Conservation (phyloP, 2,888 invertebrate species). For the Linnaemya vulpina region DNA sequence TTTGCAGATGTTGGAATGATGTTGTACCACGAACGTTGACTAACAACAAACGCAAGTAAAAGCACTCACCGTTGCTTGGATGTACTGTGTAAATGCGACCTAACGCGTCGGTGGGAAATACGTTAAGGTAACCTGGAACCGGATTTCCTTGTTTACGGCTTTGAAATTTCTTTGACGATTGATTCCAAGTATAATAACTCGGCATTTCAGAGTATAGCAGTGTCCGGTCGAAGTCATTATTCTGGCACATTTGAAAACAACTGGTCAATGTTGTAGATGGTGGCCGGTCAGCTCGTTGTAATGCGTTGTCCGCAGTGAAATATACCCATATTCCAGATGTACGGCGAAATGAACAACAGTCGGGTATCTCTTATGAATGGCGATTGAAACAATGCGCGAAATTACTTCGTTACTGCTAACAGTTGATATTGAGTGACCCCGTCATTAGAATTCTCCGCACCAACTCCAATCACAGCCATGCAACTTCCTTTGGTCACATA, state of each 20-base stretch:
- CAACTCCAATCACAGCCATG: constrained; percentile 3
- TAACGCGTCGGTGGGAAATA: constrained; percentile 13
- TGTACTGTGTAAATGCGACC: neutral
- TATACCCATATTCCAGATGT: constrained; percentile 75
- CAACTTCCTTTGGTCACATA: neutral
- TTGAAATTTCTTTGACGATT: neutral
- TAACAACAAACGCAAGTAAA: neutral
- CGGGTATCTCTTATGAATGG: constrained; percentile 18
- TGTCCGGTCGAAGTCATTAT: neutral
- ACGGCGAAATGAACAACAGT: constrained; percentile 71
- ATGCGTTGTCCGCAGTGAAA: constrained; percentile 73
- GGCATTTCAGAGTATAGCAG: neutral
- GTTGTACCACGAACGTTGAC: neutral
- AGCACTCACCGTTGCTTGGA: neutral
- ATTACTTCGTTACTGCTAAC: constrained; percentile 24
- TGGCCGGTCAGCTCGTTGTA: neutral
- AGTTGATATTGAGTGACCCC: neutral
- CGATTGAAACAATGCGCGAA: constrained; percentile 24
- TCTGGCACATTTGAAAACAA: neutral
- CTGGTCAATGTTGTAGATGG: neutral
- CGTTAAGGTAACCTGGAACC: constrained; percentile 1
- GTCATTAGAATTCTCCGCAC: neutral
- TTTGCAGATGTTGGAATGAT: neutral
- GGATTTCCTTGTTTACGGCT: neutral
- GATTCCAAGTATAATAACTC: neutral